These are phyloP conservation scores for Lepidocolaptes lacrymiger DNA, from an alignment of 2,797 vertebrate genomes.

Conservation along the genomic window DNA sequence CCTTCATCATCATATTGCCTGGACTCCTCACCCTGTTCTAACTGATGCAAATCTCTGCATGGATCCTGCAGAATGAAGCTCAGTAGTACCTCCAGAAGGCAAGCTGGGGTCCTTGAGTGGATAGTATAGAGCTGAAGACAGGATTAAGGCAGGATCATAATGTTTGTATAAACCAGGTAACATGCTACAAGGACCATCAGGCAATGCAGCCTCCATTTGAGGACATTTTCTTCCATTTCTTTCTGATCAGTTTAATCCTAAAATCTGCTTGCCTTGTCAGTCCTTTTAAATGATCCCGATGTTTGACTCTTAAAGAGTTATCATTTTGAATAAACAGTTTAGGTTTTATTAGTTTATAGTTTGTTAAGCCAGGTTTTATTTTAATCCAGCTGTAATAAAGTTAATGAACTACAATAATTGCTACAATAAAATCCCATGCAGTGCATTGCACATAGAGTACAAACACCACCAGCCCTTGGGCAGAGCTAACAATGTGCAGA, in stretches of 20 bases:
- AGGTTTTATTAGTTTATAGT: constrained; percentile 57
- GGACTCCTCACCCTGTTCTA: background rate
- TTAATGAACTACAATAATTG: constrained; percentile 70
- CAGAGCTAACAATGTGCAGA: background rate
- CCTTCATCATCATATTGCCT: background rate
- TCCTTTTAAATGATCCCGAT: background rate
- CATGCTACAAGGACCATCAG: background rate
- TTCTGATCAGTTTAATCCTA: background rate
- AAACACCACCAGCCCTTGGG: constrained; percentile 17
- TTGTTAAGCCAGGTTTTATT: constrained; percentile 67
- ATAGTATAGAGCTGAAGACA: background rate
- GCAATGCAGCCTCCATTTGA: background rate
- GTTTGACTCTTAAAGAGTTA: background rate
- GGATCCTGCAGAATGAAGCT: background rate
- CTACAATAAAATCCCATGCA: constrained; percentile 51
- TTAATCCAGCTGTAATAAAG: constrained; percentile 62
- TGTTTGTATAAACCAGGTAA: background rate
- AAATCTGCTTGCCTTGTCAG: background rate
- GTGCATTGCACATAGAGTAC: background rate
- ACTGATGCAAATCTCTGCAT: background rate
- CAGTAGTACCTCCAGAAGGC: background rate
- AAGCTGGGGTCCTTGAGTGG: background rate
- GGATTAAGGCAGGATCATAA: background rate
- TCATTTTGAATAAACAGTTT: constrained; percentile 42
- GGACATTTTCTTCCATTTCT: background rate